Percentiles rank a stretch among this genome's conserved stretches.
These are phyloP conservation scores for Pycnonotus jocosus DNA, from an alignment of 2,113 vertebrate genomes.

Conservation along the genomic window DNA sequence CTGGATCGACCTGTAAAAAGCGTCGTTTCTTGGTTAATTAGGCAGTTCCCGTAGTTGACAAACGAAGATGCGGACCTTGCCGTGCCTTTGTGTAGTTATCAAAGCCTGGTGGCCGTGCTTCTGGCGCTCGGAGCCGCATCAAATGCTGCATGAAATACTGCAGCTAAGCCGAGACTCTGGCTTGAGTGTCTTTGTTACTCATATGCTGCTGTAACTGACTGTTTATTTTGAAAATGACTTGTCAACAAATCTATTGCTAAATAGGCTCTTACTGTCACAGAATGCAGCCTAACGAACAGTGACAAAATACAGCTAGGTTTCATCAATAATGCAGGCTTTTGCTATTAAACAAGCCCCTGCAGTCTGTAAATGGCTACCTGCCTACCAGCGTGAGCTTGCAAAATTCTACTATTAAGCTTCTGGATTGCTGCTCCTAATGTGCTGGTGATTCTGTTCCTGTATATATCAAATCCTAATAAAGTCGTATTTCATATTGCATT, in stretches of 20 bases:
- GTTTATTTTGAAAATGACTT: accelerated
- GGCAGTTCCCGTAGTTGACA: accelerated
- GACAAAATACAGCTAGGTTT: background rate
- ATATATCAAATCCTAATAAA: background rate
- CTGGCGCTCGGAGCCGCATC: background rate
- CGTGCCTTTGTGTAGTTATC: background rate
- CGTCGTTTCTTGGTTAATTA: accelerated
- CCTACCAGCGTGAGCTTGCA: background rate
- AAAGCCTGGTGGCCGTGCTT: background rate
- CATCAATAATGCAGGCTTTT: background rate
- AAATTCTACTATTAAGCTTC: background rate
- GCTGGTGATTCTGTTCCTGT: background rate
- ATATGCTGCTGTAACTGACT: no score
- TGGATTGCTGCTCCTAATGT: accelerated
- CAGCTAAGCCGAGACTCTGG: background rate
- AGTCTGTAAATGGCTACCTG: background rate
- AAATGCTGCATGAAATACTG: background rate
- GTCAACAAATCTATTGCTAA: background rate
- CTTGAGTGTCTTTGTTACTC: background rate
- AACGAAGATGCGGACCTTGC: background rate
- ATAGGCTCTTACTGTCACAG: background rate
- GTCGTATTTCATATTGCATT: accelerated
- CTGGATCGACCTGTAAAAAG: background rate
- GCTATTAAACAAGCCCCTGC: accelerated
- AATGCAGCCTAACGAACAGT: background rate